Evolutionary conservation across 2,888 invertebrate genomes (phyloP).

Genomic region (Oligia latruncula): DNA sequence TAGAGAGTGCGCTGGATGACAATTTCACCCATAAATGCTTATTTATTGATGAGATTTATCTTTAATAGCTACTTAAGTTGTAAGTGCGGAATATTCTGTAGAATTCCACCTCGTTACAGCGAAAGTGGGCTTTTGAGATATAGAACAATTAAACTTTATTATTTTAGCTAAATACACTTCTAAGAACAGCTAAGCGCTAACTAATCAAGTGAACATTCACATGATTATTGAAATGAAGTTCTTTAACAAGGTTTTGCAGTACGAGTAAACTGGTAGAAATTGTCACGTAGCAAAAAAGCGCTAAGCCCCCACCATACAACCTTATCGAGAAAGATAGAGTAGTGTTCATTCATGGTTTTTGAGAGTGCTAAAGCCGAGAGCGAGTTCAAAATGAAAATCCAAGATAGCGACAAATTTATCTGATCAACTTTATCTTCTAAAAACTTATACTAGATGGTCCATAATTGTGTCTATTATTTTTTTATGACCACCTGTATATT

Average conservation of each 20-base stretch:
- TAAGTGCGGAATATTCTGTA: conserved; percentile 15
- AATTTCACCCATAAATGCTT: conserved; percentile 44
- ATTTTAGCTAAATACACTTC: background rate
- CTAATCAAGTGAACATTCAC: background rate
- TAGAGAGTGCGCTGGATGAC: conserved; percentile 7
- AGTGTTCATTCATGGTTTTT: background rate
- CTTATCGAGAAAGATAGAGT: background rate
- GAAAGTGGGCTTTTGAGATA: conserved; percentile 5
- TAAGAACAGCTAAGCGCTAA: background rate
- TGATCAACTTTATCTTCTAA: background rate
- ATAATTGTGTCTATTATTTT: too few relatives aligned
- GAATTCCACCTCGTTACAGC: background rate
- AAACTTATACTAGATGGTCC: background rate
- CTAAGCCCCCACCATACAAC: background rate
- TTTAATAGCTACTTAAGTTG: conserved; percentile 7
- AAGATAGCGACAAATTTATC: background rate
- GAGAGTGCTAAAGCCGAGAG: background rate
- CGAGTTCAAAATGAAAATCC: background rate
- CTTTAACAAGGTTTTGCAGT: background rate
- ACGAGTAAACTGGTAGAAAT: background rate
- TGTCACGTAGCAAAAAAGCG: background rate
- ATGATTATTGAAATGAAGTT: background rate
- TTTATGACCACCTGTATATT: too few relatives aligned
- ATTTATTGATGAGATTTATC: conserved; percentile 35
- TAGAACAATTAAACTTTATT: background rate